Conservation (phyloP, 1,140 invertebrate genomes). For the Sycobia sp. region DNA sequence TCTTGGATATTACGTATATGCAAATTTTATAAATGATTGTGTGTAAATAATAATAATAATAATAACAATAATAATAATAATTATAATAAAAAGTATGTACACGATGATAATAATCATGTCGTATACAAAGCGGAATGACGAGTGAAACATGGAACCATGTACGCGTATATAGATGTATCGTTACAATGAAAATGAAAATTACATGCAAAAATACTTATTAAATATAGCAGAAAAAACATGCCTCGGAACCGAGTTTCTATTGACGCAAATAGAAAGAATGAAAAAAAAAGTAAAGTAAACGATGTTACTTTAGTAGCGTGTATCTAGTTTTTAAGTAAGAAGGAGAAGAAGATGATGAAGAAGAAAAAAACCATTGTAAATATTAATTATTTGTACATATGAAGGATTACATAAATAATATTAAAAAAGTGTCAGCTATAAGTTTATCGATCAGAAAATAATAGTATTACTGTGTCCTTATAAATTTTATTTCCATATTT, state of each 20-base stretch:
- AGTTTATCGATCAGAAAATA: constrained; percentile 33
- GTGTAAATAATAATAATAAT: constrained; percentile 35
- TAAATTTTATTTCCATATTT: constrained; percentile 34
- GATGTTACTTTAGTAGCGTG: constrained; percentile 36
- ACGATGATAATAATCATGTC: constrained; percentile 33
- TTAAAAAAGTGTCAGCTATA: constrained; percentile 35
- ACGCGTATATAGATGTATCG: constrained; percentile 36
- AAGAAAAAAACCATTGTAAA: constrained; percentile 36
- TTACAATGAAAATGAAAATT: constrained; percentile 27
- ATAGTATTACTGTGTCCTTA: constrained; percentile 32
- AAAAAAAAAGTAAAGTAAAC: constrained; percentile 33
- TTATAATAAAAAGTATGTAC: too few relatives aligned
- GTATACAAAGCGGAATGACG: constrained; percentile 25
- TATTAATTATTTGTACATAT: constrained; percentile 39
- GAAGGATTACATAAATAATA: constrained; percentile 37
- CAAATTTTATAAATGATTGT: constrained; percentile 35
- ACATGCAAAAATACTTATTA: constrained; percentile 32
- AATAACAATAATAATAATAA: too few relatives aligned
- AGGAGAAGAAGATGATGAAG: too few relatives aligned
- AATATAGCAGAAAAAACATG: constrained; percentile 33
- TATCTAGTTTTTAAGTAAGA: constrained; percentile 36
- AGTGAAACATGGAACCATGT: constrained; percentile 23
- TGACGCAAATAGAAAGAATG: constrained; percentile 31
- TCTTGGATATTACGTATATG: constrained; percentile 31
- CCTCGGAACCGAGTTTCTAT: constrained; percentile 35